A percentile compares a stretch with the other conserved stretches of the same genome.
Conservation (phyloP, 2,113 vertebrate genomes). For the Arizona elegans region DNA sequence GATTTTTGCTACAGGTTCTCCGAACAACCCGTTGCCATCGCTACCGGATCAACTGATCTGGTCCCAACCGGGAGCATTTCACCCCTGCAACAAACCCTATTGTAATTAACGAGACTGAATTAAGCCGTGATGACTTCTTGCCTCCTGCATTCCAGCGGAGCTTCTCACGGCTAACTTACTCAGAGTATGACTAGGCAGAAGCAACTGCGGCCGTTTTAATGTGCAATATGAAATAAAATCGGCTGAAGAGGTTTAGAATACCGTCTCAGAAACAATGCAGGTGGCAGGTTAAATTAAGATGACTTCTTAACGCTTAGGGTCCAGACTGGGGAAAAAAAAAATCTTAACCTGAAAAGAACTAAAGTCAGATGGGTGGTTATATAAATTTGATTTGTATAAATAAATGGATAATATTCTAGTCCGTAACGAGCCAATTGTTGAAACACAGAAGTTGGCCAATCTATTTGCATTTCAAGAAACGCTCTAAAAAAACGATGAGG, state of each 20-base stretch:
- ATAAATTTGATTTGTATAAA: not conserved
- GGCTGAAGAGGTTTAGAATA: not conserved
- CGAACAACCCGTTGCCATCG: no score
- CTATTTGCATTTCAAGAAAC: not conserved
- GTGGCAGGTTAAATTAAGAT: not conserved
- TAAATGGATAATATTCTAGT: not conserved
- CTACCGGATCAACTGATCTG: no score
- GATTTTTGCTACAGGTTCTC: no score
- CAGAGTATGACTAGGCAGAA: not conserved
- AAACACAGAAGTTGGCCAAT: not conserved
- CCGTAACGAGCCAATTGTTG: not conserved
- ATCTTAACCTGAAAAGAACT: not conserved
- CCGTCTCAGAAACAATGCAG: not conserved
- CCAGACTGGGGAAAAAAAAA: accelerated
- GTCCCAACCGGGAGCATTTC: no score
- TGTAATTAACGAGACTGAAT: not conserved
- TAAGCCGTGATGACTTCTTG: not conserved
- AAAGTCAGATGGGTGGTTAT: not conserved
- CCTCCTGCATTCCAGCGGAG: not conserved
- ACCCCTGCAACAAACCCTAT: not conserved
- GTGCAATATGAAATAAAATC: not conserved
- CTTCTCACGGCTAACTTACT: not conserved
- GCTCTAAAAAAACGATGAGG: not conserved
- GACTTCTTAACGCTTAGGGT: not conserved
- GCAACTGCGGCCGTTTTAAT: not conserved